Evolutionary conservation across 1,140 invertebrate genomes (phyloP), one percentile per base, ranked within the genome.

Genomic region (Diprion similis): DNA sequence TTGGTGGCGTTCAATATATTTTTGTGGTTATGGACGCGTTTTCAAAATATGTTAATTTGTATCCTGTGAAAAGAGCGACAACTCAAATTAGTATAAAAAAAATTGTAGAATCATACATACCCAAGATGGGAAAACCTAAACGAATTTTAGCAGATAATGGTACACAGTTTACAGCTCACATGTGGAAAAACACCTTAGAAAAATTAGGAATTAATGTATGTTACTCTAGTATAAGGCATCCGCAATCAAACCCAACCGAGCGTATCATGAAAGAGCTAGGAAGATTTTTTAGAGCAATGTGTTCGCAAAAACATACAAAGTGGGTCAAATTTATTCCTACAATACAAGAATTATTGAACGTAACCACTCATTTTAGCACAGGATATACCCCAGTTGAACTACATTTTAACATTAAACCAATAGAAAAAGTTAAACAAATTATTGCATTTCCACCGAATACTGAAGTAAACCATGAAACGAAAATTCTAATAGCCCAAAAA

Each of bases 1-100:
- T n/a, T n/a, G n/a, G n/a, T n/a, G n/a, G n/a, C n/a, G n/a, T n/a
- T n/a, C n/a, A n/a, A n/a, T n/a, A n/a, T n/a, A n/a, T n/a, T n/a
- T 75, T 79, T 59, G 78, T 79, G 3, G 46, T 75, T 9, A 45
- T 78, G 13, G 76, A 79, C 72, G 73, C 71, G 10, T 79, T 78
- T 71, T 75, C 76, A 0, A 79, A 79, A 73, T 68, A 73, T 1
- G 71, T 79, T 2, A 46, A n/a, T 8, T 47, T 78, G 11, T 77
- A 77, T 66, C 70, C 73, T 0, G 19, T 78, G 65, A 71, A 74
- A 51, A 71, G 45, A 0, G 72, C 75, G 4, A 78, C 71, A 4
- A 73, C 75, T 11, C 11, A 24, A 46, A 75, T 66, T 48, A 47
- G 47, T 7, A 37, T 73, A 64, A 75, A 74, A 10, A 73, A 74